Conservation (phyloP, 2,888 invertebrate genomes). For the Galeopsomyia nigrocyanea region DNA sequence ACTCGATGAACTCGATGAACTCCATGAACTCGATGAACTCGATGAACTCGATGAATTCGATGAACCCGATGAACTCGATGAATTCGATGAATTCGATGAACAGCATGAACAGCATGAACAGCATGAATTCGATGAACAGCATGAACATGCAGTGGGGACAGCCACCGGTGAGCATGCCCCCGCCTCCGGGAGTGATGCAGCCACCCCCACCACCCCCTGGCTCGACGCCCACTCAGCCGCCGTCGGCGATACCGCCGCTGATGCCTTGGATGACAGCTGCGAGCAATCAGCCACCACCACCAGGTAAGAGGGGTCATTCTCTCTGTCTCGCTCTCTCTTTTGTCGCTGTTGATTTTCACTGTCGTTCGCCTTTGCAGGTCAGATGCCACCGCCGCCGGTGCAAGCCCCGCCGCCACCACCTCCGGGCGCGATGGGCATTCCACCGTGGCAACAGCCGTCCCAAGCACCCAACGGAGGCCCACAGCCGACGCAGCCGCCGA, state of each 20-base stretch:
- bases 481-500: constrained; percentile 55
- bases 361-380: constrained; percentile 43
- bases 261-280: constrained; percentile 73
- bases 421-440: constrained; percentile 66
- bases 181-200: constrained; percentile 70
- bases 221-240: constrained; percentile 67
- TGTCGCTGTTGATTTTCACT: too few species aligned
- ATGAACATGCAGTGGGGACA: constrained; percentile 67
- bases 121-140: constrained; percentile 62
- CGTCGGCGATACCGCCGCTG: constrained; percentile 68
- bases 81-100: constrained; percentile 60
- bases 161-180: constrained; percentile 71
- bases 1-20: constrained; percentile 37
- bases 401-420: constrained; percentile 71
- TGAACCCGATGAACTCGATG: constrained; percentile 53
- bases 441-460: constrained; percentile 64
- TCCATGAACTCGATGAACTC: constrained; percentile 60
- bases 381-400: constrained; percentile 63
- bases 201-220: constrained; percentile 72
- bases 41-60: constrained; percentile 61
- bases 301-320: constrained; percentile 56
- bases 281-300: constrained; percentile 68
- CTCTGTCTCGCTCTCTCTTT: too few species aligned
- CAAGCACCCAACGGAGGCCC: constrained; percentile 42
- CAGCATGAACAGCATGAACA: constrained; percentile 61